Evolutionary conservation across 2,113 vertebrate species (phyloP).

Genomic region (Sinocyclocheilus grahami): DNA sequence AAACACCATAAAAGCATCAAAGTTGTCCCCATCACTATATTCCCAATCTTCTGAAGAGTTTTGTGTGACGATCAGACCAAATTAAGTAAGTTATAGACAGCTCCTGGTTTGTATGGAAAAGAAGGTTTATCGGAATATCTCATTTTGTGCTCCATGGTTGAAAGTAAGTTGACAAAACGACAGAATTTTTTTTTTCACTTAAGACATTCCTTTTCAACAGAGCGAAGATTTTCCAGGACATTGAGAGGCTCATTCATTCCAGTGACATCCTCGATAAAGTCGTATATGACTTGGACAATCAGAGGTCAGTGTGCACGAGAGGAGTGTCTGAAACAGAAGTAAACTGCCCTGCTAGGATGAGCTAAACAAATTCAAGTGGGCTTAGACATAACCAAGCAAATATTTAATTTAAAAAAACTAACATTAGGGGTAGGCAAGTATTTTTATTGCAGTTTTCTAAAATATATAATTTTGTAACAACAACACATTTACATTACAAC

Average conservation of each 20-base stretch:
- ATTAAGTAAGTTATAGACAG: not conserved
- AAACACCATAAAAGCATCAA: not conserved
- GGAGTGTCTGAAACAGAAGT: not conserved
- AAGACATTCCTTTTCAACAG: constrained; percentile 71
- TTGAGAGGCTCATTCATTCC: constrained; percentile 96
- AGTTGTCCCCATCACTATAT: not conserved
- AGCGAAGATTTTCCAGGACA: constrained; percentile 97
- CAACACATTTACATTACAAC: not conserved
- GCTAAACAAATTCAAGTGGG: not conserved
- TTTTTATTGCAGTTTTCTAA: not conserved
- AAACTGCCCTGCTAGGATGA: not conserved
- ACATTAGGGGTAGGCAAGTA: too few relatives aligned
- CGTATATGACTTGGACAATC: constrained; percentile 91
- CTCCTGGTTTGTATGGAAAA: not conserved
- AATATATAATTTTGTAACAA: not conserved
- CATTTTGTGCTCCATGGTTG: not conserved
- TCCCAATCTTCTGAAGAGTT: not conserved
- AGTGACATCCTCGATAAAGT: constrained; percentile 93
- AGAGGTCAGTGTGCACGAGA: constrained; percentile 76
- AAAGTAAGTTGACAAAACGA: not conserved
- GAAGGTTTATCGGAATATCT: not conserved
- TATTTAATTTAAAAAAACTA: not conserved
- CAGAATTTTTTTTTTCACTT: too few relatives aligned
- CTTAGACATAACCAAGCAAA: too few relatives aligned
- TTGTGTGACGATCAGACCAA: not conserved